phyloP scores from a whole-genome alignment of 2,113 vertebrate genomes.

The Tetrao urogallus region DNA sequence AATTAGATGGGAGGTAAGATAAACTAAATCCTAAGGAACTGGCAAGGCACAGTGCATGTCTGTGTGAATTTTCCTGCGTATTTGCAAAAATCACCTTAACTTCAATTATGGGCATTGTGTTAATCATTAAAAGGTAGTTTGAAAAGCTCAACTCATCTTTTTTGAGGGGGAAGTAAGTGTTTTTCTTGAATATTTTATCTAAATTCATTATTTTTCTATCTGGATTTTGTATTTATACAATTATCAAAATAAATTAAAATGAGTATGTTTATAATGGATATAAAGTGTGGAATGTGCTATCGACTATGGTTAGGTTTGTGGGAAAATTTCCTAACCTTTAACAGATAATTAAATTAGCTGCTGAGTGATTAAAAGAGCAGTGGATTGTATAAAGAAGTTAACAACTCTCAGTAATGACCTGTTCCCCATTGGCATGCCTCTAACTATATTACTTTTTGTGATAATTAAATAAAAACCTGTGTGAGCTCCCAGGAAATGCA shows the following conservation, averaged over 20 bases:
- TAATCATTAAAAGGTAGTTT: neutral
- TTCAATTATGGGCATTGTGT: neutral
- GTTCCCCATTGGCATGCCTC: constrained; percentile 43
- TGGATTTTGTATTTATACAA: neutral
- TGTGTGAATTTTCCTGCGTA: neutral
- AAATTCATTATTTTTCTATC: neutral
- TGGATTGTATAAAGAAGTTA: constrained; percentile 65
- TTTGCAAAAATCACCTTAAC: neutral
- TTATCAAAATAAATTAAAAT: neutral
- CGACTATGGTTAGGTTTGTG: neutral
- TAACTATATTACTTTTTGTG: constrained; percentile 60
- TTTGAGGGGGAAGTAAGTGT: neutral
- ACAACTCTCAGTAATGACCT: constrained; percentile 53
- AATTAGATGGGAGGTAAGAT: neutral
- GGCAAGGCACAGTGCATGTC: neutral
- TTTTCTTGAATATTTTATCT: neutral
- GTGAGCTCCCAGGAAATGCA: constrained; percentile 34
- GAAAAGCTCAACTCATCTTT: neutral
- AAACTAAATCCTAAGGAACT: neutral
- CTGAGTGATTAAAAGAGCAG: constrained; percentile 56
- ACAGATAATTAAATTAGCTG: constrained; percentile 51
- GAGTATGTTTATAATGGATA: neutral
- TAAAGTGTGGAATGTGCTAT: neutral
- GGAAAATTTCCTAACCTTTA: neutral
- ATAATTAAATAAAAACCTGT: constrained; percentile 73